Conservation (phyloP, 2,113 vertebrate genomes). For the Mus spicilegus region DNA sequence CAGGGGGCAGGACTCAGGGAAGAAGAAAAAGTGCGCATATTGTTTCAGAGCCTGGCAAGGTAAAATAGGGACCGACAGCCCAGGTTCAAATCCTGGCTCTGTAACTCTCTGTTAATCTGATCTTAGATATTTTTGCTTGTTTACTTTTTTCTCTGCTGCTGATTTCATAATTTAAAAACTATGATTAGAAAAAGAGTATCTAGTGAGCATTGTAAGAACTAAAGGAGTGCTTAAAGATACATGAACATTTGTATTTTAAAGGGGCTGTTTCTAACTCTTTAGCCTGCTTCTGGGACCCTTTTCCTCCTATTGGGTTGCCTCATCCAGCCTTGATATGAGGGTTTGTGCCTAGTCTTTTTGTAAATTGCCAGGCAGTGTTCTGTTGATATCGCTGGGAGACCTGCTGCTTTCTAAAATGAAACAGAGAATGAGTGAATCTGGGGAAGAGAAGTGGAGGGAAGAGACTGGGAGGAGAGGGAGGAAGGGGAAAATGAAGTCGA, state of each 20-base stretch:
- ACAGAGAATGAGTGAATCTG: neutral
- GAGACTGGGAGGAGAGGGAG: neutral
- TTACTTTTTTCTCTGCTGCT: constrained; percentile 5
- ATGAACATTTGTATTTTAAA: neutral
- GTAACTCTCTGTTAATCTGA: neutral
- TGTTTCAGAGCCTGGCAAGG: neutral
- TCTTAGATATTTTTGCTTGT: neutral
- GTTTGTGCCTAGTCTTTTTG: neutral
- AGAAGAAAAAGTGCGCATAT: neutral
- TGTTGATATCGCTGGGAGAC: neutral
- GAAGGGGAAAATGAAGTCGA: neutral
- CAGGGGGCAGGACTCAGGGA: neutral
- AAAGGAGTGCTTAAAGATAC: neutral
- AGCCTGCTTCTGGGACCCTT: neutral
- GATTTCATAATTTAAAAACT: constrained; percentile 47
- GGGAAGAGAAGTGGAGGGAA: neutral
- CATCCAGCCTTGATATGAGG: neutral
- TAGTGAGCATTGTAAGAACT: neutral
- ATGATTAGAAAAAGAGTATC: neutral
- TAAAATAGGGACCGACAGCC: neutral
- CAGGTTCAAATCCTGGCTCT: neutral
- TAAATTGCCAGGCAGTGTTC: neutral
- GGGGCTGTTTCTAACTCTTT: neutral
- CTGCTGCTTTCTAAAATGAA: neutral
- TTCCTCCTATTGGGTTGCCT: neutral